Percentiles rank a stretch among this genome's conserved stretches.
These are phyloP conservation scores for Cuniculus paca DNA, from an alignment of 2,797 vertebrate species.

Conservation along the genomic window DNA sequence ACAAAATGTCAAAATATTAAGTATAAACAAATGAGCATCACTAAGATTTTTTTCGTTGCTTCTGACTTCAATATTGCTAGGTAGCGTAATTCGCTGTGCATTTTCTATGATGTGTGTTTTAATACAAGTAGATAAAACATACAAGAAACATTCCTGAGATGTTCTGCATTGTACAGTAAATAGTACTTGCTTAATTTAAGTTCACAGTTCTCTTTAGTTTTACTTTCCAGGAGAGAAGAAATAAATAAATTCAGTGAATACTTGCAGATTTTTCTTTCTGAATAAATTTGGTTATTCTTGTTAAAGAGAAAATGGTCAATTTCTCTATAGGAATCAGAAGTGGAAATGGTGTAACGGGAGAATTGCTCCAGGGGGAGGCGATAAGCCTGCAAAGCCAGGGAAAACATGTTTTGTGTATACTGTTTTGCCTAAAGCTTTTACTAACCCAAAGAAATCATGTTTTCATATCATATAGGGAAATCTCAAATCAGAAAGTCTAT, in stretches of 20 bases:
- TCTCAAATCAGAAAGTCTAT: slow-evolving; percentile 48
- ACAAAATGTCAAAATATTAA: not conserved
- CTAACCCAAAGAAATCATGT: not conserved
- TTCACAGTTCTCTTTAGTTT: slow-evolving; percentile 37
- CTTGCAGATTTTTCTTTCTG: slow-evolving; percentile 33
- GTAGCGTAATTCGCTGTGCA: not conserved
- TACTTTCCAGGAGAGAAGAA: slow-evolving; percentile 6
- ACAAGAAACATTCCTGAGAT: not conserved
- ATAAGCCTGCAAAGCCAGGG: slow-evolving; percentile 53
- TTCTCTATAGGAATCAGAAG: slow-evolving; percentile 56
- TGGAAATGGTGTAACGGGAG: slow-evolving; percentile 30
- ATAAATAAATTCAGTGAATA: slow-evolving; percentile 37
- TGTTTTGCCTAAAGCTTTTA: not conserved
- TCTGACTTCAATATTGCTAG: not conserved
- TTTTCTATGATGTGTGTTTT: not conserved
- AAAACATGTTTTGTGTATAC: slow-evolving; percentile 1
- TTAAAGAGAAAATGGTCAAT: slow-evolving; percentile 67
- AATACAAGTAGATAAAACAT: not conserved
- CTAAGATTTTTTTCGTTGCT: not conserved
- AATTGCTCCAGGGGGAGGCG: not conserved
- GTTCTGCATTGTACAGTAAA: not conserved
- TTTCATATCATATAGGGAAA: slow-evolving; percentile 47
- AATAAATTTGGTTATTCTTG: slow-evolving; percentile 60
- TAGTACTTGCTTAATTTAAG: not conserved
- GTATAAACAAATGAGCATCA: not conserved